Evolutionary conservation across 2,113 vertebrate species (phyloP), one percentile per base, ranked within the genome.

Genomic region (Genyomyrus donnyi): DNA sequence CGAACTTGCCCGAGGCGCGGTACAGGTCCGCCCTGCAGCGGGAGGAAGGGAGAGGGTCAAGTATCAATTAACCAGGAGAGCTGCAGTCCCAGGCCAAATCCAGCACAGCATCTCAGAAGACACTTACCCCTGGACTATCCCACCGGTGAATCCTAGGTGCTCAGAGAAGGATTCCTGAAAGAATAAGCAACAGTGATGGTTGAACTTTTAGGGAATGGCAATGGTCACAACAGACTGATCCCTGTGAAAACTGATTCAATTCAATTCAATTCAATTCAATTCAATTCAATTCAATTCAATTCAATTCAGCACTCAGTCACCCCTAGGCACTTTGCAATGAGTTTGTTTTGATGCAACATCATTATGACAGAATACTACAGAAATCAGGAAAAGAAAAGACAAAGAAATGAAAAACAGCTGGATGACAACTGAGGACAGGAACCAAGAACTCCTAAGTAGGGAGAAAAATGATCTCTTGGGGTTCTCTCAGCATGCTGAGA

Each of bases 151-250:
- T 0, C 98, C 98, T 53, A 99, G 93, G 92, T 99, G 98, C 93
- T 99, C 98, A 0, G 98, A 99, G 93, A 99, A 99, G 84, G 98
- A 99, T 88, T 99, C 98, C 98, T 99, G 95, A 5, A 39, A 94
- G 21, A 0, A 90, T n/a, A 1, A 5, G 70, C 4, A 53, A n/a
- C 31, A 17, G 35, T 66, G 19, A 45, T 24, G 21, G 13, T 39
- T 0, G 21, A 45, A 62, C 58, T 10, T 19, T 17, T 46, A 5
- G 8, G 19, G 45, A 85, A 42, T 80, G 74, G 35, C 35, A 80
- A 80, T 80, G 15, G 74, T 80, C 35, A 39, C 74, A 42, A 15
- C 6, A 1, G 35, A 39, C 2, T 19, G 13, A 80, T 80, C 31
- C 74, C 35, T 80, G 15, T 42, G 74, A 80, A 80, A 39, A 6